These are phyloP conservation scores for Diarsia rubi DNA, from an alignment of 2,888 invertebrate genomes.

Conservation along the genomic window DNA sequence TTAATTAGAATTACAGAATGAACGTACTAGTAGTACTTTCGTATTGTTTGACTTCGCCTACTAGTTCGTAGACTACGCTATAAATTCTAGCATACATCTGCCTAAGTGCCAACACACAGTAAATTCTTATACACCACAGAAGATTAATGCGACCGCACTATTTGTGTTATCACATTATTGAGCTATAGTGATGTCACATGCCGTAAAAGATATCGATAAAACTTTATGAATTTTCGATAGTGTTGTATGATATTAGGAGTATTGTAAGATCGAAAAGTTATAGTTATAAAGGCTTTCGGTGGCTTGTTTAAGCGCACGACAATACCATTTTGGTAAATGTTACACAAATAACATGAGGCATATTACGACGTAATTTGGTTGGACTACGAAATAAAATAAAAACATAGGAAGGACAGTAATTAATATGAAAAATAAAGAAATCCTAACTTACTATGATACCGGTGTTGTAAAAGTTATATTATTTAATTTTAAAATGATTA, in stretches of 20 bases:
- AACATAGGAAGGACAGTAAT: background rate
- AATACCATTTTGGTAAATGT: background rate
- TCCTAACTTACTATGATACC: background rate
- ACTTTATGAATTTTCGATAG: constrained; percentile 10
- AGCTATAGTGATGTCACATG: constrained; percentile 65
- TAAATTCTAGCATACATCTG: constrained; percentile 64
- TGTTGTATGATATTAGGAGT: background rate
- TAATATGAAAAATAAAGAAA: background rate
- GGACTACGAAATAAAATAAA: background rate
- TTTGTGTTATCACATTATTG: constrained; percentile 80
- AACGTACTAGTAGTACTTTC: constrained; percentile 26
- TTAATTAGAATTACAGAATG: constrained; percentile 7
- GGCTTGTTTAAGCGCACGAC: background rate
- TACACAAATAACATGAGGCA: too few species aligned
- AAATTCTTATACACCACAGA: constrained; percentile 77
- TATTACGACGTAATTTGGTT: background rate
- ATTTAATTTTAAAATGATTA: constrained; percentile 2
- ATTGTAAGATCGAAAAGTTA: too few species aligned
- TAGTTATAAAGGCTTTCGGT: background rate
- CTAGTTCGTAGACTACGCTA: constrained; percentile 40
- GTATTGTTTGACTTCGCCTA: constrained; percentile 25
- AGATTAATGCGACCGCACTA: constrained; percentile 79
- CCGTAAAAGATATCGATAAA: constrained; percentile 29
- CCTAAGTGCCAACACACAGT: constrained; percentile 62
- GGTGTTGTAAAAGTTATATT: background rate